Evolutionary conservation across 2,797 vertebrate species (phyloP), one percentile per base, ranked within the genome.

Genomic region (Etheostoma nigrum): DNA sequence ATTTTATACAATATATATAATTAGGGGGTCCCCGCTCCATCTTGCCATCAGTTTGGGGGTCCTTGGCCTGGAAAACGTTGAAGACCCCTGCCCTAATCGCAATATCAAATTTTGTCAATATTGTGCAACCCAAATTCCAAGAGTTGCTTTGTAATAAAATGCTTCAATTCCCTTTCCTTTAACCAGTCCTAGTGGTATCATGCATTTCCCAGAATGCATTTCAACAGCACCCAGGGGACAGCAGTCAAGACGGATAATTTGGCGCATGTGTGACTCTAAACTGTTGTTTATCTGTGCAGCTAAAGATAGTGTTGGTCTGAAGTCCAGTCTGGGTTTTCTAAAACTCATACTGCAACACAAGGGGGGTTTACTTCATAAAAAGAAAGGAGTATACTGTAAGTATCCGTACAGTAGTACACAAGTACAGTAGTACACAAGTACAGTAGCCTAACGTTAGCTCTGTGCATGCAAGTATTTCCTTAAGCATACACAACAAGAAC

Each of bases 141-240:
- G 9, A 42, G 11, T 12, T 10, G 12, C 40, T 42, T 12, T 42
- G 3, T 42, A 12, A 42, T 42, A 42, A 30, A 23, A 40, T 27
- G 13, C 4, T 54, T 10, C 16, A 49, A 11, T 21, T n/a, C 44
- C 19, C 55, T 33, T 48, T 36, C 21, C 36, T 27, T 53, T 21
- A 58, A 42, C 7, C 4, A 36, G 57, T 33, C 33, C 6, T 33
- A 33, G 6, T 14, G 5, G 19, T 21, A 33, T 7, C 33, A 16
- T n/a, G 47, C 30, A 52, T 48, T 69, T 65, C 54, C 65, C 74
- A 54, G 12, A 13, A 33, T 51, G 52, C 70, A 45, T 64, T 67
- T 67, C 52, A 63, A 13, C 14, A 65, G 8, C 36, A 45, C n/a
- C 7, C 5, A n/a, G 57, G 5, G 11, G 67, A 40, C 40, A 54